Percentiles rank a stretch among this genome's conserved stretches.
Evolutionary conservation across 2,113 vertebrate species (phyloP).

Genomic region (Edolisoma coerulescens): DNA sequence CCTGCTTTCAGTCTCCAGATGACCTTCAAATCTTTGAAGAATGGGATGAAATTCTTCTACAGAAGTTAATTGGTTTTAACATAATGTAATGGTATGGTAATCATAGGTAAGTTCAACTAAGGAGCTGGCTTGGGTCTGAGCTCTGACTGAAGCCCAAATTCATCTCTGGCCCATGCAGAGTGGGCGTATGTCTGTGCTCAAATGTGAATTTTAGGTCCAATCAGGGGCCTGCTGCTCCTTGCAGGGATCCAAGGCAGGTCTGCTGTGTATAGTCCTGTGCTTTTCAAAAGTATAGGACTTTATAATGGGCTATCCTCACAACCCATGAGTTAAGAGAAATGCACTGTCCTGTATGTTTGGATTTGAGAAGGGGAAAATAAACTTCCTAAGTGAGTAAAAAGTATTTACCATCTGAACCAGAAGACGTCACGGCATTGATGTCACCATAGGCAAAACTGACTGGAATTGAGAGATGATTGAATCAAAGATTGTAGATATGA

Average conservation of each 20-base stretch:
- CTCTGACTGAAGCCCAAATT: background rate
- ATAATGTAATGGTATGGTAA: background rate
- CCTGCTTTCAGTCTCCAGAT: background rate
- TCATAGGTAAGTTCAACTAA: background rate
- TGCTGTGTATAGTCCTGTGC: background rate
- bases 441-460: background rate
- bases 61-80: background rate
- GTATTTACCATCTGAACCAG: background rate
- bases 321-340: background rate
- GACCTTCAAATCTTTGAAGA: background rate
- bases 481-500: background rate
- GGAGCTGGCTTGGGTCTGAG: background rate
- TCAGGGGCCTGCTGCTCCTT: background rate
- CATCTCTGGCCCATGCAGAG: background rate
- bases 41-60: background rate
- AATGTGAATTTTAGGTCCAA: background rate
- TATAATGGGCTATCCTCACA: background rate
- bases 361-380: background rate
- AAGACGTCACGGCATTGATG: fast-evolving
- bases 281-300: background rate
- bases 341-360: background rate
- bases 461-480: background rate
- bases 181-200: background rate
- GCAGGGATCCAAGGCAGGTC: background rate
- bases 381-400: background rate